A percentile compares a stretch with the other conserved stretches of the same genome.
Conservation (phyloP, 2,888 invertebrate genomes). For the Diabrotica balteata region DNA sequence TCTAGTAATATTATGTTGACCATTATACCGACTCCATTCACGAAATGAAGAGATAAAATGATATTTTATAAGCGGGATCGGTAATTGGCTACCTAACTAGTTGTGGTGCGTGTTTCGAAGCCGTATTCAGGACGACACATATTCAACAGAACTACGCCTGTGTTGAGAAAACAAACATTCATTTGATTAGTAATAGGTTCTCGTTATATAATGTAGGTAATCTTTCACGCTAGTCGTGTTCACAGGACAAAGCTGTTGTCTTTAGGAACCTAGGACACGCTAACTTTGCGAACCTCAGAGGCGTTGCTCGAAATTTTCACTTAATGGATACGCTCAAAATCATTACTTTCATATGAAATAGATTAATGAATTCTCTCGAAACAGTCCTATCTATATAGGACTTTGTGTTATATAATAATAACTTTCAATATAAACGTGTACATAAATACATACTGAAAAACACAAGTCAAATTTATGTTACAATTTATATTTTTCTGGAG, state of each 20-base stretch:
- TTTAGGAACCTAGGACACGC: constrained; percentile 46
- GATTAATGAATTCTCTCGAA: too few relatives aligned
- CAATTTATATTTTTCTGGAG: too few relatives aligned
- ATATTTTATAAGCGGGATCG: constrained; percentile 36
- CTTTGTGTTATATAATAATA: too few relatives aligned
- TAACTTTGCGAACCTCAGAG: constrained; percentile 34
- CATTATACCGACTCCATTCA: neutral
- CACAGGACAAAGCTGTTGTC: constrained; percentile 49
- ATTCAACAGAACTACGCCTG: constrained; percentile 44
- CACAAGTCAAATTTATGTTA: too few relatives aligned
- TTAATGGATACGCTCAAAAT: too few relatives aligned
- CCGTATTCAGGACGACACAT: constrained; percentile 52
- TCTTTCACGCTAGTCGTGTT: constrained; percentile 54
- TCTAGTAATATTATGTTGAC: too few relatives aligned
- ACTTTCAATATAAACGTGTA: too few relatives aligned
- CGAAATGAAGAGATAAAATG: constrained; percentile 42
- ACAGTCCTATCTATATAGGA: too few relatives aligned
- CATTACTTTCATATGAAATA: too few relatives aligned
- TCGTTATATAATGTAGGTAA: constrained; percentile 54
- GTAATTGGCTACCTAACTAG: constrained; percentile 38
- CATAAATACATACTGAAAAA: too few relatives aligned
- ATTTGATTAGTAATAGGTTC: constrained; percentile 56
- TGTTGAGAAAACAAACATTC: constrained; percentile 55
- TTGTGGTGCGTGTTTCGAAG: constrained; percentile 50
- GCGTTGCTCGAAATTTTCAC: constrained; percentile 8